Base-by-base conservation (phyloP, 2,888 invertebrate species). In the Calameuta pallipes region DNA sequence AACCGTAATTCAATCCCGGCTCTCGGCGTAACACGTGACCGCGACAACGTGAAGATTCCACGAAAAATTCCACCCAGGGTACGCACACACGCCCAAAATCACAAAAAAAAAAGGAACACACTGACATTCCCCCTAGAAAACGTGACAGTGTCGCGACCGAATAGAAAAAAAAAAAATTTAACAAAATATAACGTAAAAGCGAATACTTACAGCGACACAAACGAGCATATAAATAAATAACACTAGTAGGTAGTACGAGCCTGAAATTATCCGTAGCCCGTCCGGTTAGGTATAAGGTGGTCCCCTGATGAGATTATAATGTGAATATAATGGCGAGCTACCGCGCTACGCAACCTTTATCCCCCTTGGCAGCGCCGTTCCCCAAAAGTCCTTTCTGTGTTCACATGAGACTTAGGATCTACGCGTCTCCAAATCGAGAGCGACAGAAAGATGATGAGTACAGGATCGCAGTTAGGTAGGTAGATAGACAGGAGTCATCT, bases 221-320 rank as follows among this genome's bases (percentile, higher is more conserved):
- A 56, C 41, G 41, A 56, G 33, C 33, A 33, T 33, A 71, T 71
- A 71, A 30, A 33, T 71, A 71, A 13, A 33, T 33, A 33, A 33
- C 31, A 71, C 71, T 71, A 6, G 41, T 75, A 69, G 76, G 77
- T 35, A 41, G 13, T 34, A 71, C 30, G 71, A 31, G 30, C 33
- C 75, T 78, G 80, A 82, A 87, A 85, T 86, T 85, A 87, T 89
- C 86, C 85, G 84, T 86, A 84, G 84, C 84, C 41, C 86, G 86
- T 84, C 84, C 83, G 83, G 83, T 88, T 88, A 86, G 85, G 84
- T 86, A 31, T 33, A 82, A 85, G 85, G 86, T 86, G 87, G 86
- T 87, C 88, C 85, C 83, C 87, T 89, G 89, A 90, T 90, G 89
- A 86, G 89, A 89, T 90, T 90, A 89, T 90, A 90, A 90, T 90